These are phyloP conservation scores for Oceanodroma tethys DNA, from an alignment of 2,113 vertebrate genomes.

Conservation along the genomic window DNA sequence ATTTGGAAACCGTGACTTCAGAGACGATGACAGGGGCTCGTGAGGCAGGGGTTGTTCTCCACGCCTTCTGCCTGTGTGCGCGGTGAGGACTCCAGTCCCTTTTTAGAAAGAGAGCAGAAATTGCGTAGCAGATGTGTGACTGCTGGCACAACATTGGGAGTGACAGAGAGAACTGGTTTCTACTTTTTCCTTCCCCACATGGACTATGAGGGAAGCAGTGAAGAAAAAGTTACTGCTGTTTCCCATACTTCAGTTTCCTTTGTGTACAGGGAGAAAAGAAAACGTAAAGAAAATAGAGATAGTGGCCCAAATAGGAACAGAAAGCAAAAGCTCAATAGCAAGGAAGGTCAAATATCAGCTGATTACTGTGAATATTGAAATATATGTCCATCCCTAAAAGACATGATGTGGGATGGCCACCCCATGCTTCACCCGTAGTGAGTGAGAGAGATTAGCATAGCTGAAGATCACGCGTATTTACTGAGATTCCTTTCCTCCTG, in stretches of 20 bases:
- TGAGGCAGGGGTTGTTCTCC: not conserved
- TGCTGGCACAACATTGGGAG: not conserved
- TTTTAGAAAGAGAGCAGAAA: not conserved
- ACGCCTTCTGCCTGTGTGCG: rapidly evolving
- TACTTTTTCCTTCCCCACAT: not conserved
- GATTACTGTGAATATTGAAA: not conserved
- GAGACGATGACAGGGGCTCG: rapidly evolving
- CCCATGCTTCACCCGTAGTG: not conserved
- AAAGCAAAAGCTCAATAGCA: not conserved
- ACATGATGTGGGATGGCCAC: not conserved
- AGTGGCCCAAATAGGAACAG: not conserved
- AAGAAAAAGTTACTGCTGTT: conserved; percentile 15
- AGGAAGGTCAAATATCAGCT: not conserved
- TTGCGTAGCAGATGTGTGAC: not conserved
- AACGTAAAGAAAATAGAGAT: not conserved
- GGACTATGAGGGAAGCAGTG: not conserved
- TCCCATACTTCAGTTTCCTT: not conserved
- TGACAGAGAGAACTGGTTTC: not conserved
- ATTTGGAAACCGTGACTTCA: not conserved
- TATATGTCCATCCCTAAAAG: not conserved
- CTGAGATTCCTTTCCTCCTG: not conserved
- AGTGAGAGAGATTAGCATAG: not conserved
- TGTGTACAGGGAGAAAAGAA: not conserved
- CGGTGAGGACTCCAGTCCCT: not conserved
- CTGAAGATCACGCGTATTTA: not conserved